A percentile compares a stretch with the other conserved stretches of the same genome.
Evolutionary conservation across 2,797 vertebrate species (phyloP).

Genomic region (Sphaeramia orbicularis): DNA sequence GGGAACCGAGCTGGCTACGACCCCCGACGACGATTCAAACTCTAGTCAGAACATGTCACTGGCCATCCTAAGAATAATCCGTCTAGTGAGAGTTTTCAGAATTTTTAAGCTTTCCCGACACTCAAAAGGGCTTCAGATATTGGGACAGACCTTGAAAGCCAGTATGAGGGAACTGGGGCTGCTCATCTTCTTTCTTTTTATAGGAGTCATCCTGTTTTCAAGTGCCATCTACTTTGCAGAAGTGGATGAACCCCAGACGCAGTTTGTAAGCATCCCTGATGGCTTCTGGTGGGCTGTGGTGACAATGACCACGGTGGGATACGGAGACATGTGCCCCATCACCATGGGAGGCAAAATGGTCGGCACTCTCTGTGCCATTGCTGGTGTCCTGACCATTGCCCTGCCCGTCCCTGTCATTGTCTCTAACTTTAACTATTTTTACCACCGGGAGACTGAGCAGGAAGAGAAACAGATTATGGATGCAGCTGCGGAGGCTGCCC

Average conservation of each 20-base stretch:
- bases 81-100: constrained; percentile 94
- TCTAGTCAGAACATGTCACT: constrained; percentile 95
- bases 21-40: constrained; percentile 86
- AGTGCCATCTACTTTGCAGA: constrained; percentile 99
- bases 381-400: constrained; percentile 96
- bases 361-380: constrained; percentile 96
- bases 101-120: constrained; percentile 98
- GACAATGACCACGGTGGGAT: constrained; percentile 98
- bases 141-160: constrained; percentile 94
- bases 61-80: constrained; percentile 94
- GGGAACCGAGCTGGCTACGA: constrained; percentile 92
- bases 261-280: constrained; percentile 97
- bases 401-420: constrained; percentile 98
- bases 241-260: constrained; percentile 96
- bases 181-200: constrained; percentile 98
- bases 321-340: constrained; percentile 98
- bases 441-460: constrained; percentile 95
- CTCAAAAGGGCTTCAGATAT: constrained; percentile 94
- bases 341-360: constrained; percentile 97
- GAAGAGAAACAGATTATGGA: constrained; percentile 92
- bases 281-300: constrained; percentile 99
- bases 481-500: constrained; percentile 86
- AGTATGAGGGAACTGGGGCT: constrained; percentile 93
- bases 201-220: constrained; percentile 98
- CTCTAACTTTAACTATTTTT: constrained; percentile 99